A percentile compares a stretch with the other conserved stretches of the same genome.
Conservation (phyloP, 2,797 vertebrate species). For the Phoxinus dragarum region DNA sequence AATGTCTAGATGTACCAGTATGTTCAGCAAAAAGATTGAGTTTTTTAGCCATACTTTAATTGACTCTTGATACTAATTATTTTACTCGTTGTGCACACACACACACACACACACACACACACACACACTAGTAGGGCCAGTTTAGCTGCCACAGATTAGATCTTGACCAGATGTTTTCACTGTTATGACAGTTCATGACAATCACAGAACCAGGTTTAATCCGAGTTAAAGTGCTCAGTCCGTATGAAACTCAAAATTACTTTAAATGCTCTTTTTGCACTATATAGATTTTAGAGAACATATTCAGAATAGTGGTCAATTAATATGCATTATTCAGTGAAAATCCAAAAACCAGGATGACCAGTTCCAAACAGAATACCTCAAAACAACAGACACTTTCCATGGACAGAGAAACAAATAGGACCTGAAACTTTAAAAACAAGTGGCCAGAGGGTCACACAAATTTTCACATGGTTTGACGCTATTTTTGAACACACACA, state of each 20-base stretch:
- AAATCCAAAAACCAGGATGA: neutral
- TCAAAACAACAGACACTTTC: neutral
- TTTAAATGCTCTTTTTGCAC: slow-evolving; percentile 2
- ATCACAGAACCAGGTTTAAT: neutral
- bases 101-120: neutral
- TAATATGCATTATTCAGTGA: neutral
- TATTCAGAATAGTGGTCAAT: neutral
- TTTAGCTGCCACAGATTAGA: slow-evolving; percentile 25
- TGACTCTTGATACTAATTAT: neutral
- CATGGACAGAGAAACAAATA: neutral
- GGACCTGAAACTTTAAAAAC: neutral
- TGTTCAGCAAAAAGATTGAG: neutral
- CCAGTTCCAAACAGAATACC: neutral
- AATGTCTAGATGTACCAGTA: neutral
- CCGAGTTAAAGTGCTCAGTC: neutral
- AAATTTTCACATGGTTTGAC: neutral
- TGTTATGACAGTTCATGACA: slow-evolving; percentile 10
- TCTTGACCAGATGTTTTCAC: slow-evolving; percentile 27
- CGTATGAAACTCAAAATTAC: neutral
- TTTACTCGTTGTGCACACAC: neutral
- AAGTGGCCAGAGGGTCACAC: neutral
- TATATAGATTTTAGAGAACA: neutral
- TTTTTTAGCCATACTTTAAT: neutral
- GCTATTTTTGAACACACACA: neutral
- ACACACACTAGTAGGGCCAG: slow-evolving; percentile 4